These are phyloP conservation scores for Allacma fusca DNA, from an alignment of 2,888 invertebrate genomes.

Conservation along the genomic window DNA sequence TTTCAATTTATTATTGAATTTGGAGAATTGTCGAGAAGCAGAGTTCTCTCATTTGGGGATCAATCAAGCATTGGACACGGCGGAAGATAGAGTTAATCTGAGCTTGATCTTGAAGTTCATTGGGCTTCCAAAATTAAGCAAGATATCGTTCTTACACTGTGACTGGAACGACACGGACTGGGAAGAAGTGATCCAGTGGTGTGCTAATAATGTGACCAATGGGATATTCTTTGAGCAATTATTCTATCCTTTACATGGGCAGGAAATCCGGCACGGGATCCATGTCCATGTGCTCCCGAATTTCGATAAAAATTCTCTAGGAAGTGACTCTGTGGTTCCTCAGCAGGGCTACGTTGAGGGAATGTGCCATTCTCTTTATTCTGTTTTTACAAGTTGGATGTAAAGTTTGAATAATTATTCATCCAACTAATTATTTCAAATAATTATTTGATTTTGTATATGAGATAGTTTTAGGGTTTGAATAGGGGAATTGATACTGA, in stretches of 20 bases:
- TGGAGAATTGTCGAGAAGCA: slow-evolving; percentile 29
- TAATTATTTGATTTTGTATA: too few relatives aligned
- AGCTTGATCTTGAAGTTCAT: slow-evolving; percentile 31
- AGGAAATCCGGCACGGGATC: slow-evolving; percentile 40
- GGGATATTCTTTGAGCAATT: slow-evolving; percentile 43
- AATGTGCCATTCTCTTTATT: slow-evolving; percentile 27
- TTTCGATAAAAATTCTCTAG: slow-evolving; percentile 17
- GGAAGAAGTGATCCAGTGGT: slow-evolving; percentile 42
- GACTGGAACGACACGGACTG: slow-evolving; percentile 43
- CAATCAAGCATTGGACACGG: slow-evolving; percentile 33
- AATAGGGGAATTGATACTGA: too few relatives aligned
- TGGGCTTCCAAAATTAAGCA: slow-evolving; percentile 30
- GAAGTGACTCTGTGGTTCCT: background rate
- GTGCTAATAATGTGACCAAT: slow-evolving; percentile 7
- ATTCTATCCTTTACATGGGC: slow-evolving; percentile 41
- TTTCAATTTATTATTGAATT: background rate
- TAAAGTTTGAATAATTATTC: background rate
- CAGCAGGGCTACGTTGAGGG: slow-evolving; percentile 1
- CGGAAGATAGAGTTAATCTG: slow-evolving; percentile 32
- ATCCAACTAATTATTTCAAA: background rate
- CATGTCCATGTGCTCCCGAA: slow-evolving; percentile 22
- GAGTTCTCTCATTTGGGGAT: slow-evolving; percentile 44
- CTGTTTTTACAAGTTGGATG: slow-evolving; percentile 20
- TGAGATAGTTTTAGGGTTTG: too few relatives aligned
- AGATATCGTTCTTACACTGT: slow-evolving; percentile 39